These are phyloP conservation scores for Lepidocyrtoides sp. DNA, from an alignment of 2,888 invertebrate species.

Conservation along the genomic window DNA sequence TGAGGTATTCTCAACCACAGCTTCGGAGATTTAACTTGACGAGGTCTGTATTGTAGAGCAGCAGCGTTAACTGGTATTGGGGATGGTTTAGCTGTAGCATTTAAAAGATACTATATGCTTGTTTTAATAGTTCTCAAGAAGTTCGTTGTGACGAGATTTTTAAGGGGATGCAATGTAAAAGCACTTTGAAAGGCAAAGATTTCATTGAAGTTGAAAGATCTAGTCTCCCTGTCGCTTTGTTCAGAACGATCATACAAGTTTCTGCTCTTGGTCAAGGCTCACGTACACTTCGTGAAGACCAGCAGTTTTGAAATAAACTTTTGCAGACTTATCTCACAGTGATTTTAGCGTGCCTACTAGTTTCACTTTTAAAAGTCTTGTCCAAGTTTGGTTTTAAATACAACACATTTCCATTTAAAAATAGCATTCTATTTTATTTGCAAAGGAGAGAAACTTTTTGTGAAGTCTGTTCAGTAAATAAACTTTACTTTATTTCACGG, in stretches of 20 bases:
- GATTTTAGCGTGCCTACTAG: too few relatives aligned
- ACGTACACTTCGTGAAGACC: constrained; percentile 54
- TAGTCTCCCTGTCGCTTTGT: constrained; percentile 53
- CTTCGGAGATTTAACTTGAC: constrained; percentile 56
- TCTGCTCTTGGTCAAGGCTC: constrained; percentile 67
- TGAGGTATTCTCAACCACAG: constrained; percentile 67
- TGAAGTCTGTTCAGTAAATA: too few relatives aligned
- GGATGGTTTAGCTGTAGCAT: not conserved
- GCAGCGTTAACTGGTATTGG: constrained; percentile 36
- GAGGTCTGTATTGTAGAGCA: constrained; percentile 24
- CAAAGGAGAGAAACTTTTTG: too few relatives aligned
- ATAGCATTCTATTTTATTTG: too few relatives aligned
- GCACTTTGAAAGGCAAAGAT: constrained; percentile 7
- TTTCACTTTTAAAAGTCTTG: too few relatives aligned
- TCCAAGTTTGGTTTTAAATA: too few relatives aligned
- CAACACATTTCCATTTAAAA: too few relatives aligned
- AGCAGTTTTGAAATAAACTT: too few relatives aligned
- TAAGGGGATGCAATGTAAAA: not conserved
- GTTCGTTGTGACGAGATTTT: not conserved
- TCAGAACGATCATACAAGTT: constrained; percentile 58
- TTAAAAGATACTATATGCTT: not conserved
- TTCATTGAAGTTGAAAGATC: constrained; percentile 32
- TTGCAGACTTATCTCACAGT: too few relatives aligned
- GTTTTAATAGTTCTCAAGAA: not conserved
- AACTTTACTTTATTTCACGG: too few relatives aligned